A percentile compares a stretch with the other conserved stretches of the same genome.
phyloP scores from a whole-genome alignment of 2,888 invertebrate species.

The Orthosia gracilis region DNA sequence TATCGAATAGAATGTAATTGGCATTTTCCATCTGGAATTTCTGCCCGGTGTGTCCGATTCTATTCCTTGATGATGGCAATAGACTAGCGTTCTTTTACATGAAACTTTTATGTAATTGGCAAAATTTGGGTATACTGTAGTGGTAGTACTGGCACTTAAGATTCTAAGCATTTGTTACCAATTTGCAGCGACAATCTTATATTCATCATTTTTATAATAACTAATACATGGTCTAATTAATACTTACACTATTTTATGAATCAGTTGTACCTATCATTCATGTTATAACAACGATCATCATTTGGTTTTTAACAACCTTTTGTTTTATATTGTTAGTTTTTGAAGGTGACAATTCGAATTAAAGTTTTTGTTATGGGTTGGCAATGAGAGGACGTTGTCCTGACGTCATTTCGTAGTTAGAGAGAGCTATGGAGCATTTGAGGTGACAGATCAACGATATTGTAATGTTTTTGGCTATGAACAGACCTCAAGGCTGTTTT shows the following conservation, averaged over 20 bases:
- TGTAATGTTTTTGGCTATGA: neutral
- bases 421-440: neutral
- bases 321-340: slow-evolving; percentile 25
- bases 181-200: neutral
- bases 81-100: too few relatives aligned
- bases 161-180: neutral
- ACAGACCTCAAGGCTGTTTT: slow-evolving; percentile 1
- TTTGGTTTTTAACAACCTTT: slow-evolving; percentile 27
- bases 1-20: too few relatives aligned
- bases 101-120: too few relatives aligned
- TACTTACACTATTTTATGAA: slow-evolving; percentile 13
- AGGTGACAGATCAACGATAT: slow-evolving; percentile 24
- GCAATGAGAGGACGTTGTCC: slow-evolving; percentile 11
- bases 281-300: neutral
- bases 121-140: too few relatives aligned
- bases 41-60: too few relatives aligned
- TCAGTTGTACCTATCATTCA: slow-evolving; percentile 36
- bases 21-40: too few relatives aligned
- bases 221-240: slow-evolving; percentile 19
- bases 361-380: slow-evolving; percentile 37
- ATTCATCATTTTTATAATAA: neutral
- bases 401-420: slow-evolving; percentile 13
- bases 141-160: neutral
- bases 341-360: slow-evolving; percentile 55
- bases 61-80: too few relatives aligned